Base-by-base conservation (phyloP, 2,113 vertebrate species). In the Actinemys pallida region DNA sequence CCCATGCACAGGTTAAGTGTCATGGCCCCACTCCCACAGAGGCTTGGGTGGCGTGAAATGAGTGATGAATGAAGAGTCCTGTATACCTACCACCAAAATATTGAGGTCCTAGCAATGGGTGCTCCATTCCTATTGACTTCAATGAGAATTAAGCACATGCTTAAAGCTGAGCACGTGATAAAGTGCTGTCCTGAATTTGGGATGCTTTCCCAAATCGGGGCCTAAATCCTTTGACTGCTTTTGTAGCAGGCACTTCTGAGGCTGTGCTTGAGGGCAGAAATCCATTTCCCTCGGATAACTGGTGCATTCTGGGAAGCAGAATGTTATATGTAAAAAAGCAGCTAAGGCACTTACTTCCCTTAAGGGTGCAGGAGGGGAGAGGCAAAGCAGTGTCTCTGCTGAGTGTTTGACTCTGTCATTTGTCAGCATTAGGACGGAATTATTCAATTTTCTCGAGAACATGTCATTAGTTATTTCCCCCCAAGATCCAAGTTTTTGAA, bases 161-260 rank as follows among this genome's bases (percentile, higher is more conserved):
- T 53, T n/a, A 81, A 81, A n/a, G 53, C 25, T 25, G 45, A 29
- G 76, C 45, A 17, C 50, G 13, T 50, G 24, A 25, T 29, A 86
- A 87, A 0, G 0, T 10, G 3, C 10, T 2, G 10, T 42, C 4
- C 6, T 35, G 22, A 16, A 17, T 24, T 6, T 16, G 22, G 83
- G 39, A 5, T 6, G 17, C 78, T n/a, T 56, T 35, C 87, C 31
- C 25, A 57, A 76, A 56, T 39, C n/a, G 12, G 35, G 35, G 4
- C 47, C 53, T 93, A 54, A 24, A 83, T 2, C 0, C 50, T 54
- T 25, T 20, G 42, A 81, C 11, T 49, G 87, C 79, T 24, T 90
- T 87, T 57, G 31, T 65, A 56, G 50, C 50, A 62, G 10, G 29
- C 39, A 42, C 9, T 65, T 79, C 65, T 8, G 52, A 39, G 53